A percentile compares a stretch with the other conserved stretches of the same genome.
Conservation (phyloP, 37 sponge, comb jelly and placozoan genomes). For the Lycopodina hypogea region DNA sequence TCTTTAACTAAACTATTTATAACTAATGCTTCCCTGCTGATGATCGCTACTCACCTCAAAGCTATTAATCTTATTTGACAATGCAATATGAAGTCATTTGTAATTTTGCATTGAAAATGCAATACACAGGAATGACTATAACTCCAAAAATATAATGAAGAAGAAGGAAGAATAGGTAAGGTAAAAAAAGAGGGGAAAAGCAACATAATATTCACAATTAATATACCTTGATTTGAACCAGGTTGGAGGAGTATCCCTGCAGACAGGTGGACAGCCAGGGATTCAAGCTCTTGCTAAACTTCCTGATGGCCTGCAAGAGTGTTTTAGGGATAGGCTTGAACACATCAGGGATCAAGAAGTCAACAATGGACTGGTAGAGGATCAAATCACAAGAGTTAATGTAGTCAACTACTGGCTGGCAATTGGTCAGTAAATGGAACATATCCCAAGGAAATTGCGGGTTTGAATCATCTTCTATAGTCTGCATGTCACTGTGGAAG, state of each 20-base stretch:
- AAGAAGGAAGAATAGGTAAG: too few relatives aligned
- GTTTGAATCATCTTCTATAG: conserved; percentile 48
- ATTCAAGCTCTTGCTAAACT: conserved; percentile 97
- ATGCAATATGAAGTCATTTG: too few relatives aligned
- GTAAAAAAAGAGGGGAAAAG: too few relatives aligned
- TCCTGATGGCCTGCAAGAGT: conserved; percentile 92
- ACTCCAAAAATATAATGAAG: too few relatives aligned
- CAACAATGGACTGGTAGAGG: conserved; percentile 93
- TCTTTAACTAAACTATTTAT: too few relatives aligned
- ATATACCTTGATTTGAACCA: conserved; percentile 76
- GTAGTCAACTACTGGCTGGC: conserved; percentile 63
- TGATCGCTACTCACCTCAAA: too few relatives aligned
- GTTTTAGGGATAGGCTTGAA: conserved; percentile 93
- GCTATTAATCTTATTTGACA: too few relatives aligned
- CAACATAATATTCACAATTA: neutral
- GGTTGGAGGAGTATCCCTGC: conserved; percentile 65
- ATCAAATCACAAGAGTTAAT: conserved; percentile 83
- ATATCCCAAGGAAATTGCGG: conserved; percentile 62
- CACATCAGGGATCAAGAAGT: conserved; percentile 89
- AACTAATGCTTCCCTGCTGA: too few relatives aligned
- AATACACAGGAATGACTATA: too few relatives aligned
- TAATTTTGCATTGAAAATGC: too few relatives aligned
- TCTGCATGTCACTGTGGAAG: neutral
- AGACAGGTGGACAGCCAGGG: conserved; percentile 66
- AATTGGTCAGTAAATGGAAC: conserved; percentile 59